Base-by-base conservation (phyloP, 2,888 invertebrate species). In the Laothoe populi region DNA sequence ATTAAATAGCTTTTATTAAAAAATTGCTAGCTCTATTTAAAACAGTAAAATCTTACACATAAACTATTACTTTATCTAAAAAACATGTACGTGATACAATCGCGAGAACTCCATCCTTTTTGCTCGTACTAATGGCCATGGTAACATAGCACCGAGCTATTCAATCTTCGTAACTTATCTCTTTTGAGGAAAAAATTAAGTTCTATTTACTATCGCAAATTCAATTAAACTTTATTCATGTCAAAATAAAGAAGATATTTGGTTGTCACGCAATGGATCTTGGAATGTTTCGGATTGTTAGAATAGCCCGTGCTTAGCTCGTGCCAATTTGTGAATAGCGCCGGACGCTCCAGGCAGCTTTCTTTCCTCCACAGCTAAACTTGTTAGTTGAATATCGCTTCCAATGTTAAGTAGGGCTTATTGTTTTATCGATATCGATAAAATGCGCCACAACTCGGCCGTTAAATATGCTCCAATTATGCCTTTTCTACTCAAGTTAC, bases 261-360 rank as follows among this genome's bases (percentile, higher is more conserved):
- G 40, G 24, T 61, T 71, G 57, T n/a, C 2, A 19, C 8, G 10
- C 21, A 16, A 45, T 49, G 44, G 63, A 60, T 70, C 66, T 76
- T 85, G 70, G 58, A 72, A 57, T 73, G 40, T 81, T 85, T 63
- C 64, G 63, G 46, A 63, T 66, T 67, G 70, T 63, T 44, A 65
- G 65, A 49, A 64, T 68, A 79, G 83, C 89, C 90, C 89, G 90
- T 90, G 91, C 84, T 86, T 82, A 85, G 90, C 90, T 91, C 91
- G 91, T 91, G 90, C 90, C 90, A 91, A 92, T 90, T 91, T 91
- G 92, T 90, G 90, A 88, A 88, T 88, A 90, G 87, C 87, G 84
- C 85, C 87, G 88, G 88, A 87, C 88, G 90, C 88, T 87, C 75
- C 81, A 78, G 84, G 87, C 87, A 83, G 88, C 90, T 91, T 91